These are phyloP conservation scores for Sceloporus tristichus DNA, from an alignment of 2,113 vertebrate species.

Conservation along the genomic window DNA sequence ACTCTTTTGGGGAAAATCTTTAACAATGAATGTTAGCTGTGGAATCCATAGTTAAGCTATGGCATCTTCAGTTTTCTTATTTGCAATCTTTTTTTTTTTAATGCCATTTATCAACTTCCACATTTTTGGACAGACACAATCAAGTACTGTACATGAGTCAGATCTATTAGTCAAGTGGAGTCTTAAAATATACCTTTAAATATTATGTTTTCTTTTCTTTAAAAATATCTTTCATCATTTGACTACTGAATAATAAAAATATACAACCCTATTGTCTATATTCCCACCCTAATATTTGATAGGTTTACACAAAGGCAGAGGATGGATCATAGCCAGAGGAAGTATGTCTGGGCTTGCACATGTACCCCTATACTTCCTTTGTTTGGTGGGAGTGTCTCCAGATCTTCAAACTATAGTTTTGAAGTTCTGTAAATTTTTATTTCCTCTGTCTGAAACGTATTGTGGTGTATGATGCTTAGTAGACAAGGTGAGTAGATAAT, in stretches of 20 bases:
- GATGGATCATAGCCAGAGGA: constrained; percentile 16
- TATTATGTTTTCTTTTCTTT: constrained; percentile 3
- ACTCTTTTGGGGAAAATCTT: neutral
- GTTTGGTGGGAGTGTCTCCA: constrained; percentile 3
- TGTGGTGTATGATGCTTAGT: neutral
- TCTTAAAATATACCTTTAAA: constrained; percentile 9
- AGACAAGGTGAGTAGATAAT: neutral
- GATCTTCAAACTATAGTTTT: constrained; percentile 16
- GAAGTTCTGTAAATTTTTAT: constrained; percentile 28
- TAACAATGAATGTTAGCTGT: neutral
- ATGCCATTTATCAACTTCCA: neutral
- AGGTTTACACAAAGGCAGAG: constrained; percentile 15
- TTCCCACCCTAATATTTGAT: neutral
- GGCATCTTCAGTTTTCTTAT: neutral
- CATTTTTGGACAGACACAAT: neutral
- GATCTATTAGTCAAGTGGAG: neutral
- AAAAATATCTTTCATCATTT: constrained; percentile 18
- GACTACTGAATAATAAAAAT: neutral
- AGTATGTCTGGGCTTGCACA: constrained; percentile 34
- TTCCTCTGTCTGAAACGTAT: constrained; percentile 17
- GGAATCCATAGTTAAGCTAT: neutral
- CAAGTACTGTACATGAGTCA: neutral
- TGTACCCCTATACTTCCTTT: constrained; percentile 15
- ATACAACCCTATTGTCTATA: neutral
- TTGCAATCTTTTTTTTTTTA: neutral